Conservation (phyloP, 2,797 vertebrate species). For the Danio albolineatus region DNA sequence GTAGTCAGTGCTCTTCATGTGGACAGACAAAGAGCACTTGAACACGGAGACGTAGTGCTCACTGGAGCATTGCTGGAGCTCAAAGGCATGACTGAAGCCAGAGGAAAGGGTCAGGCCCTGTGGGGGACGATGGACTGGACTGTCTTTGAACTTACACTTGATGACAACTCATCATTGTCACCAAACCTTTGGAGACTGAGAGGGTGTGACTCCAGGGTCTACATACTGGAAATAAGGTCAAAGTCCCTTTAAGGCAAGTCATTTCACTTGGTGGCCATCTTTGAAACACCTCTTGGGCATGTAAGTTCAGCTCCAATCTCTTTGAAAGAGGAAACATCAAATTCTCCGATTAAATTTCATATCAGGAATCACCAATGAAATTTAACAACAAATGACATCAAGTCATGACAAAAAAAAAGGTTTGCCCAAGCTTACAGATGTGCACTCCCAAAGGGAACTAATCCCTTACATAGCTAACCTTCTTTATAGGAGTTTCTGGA, state of each 20-base stretch:
- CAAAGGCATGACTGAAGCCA: slow-evolving; percentile 36
- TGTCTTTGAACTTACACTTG: slow-evolving; percentile 25
- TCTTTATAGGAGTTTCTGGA: too few relatives aligned
- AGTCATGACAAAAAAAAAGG: too few relatives aligned
- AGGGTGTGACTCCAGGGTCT: slow-evolving; percentile 8
- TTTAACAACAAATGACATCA: too few relatives aligned
- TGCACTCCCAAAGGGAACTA: too few relatives aligned
- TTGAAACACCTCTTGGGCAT: too few relatives aligned
- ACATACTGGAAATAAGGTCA: neutral
- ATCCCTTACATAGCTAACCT: too few relatives aligned
- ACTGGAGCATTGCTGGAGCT: slow-evolving; percentile 49
- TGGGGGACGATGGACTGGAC: neutral
- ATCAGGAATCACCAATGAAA: too few relatives aligned
- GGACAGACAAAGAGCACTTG: slow-evolving; percentile 51
- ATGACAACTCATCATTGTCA: slow-evolving; percentile 24
- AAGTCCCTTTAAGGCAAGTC: too few relatives aligned
- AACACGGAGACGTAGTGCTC: slow-evolving; percentile 50
- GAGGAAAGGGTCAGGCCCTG: slow-evolving; percentile 37
- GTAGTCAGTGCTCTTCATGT: slow-evolving; percentile 17
- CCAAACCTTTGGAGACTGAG: slow-evolving; percentile 1
- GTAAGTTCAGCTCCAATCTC: too few relatives aligned
- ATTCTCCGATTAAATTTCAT: neutral
- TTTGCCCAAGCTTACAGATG: too few relatives aligned
- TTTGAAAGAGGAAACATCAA: neutral
- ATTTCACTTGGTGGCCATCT: too few relatives aligned